Base-by-base conservation (phyloP, 1,140 invertebrate species). In the Tetraneura akinire region DNA sequence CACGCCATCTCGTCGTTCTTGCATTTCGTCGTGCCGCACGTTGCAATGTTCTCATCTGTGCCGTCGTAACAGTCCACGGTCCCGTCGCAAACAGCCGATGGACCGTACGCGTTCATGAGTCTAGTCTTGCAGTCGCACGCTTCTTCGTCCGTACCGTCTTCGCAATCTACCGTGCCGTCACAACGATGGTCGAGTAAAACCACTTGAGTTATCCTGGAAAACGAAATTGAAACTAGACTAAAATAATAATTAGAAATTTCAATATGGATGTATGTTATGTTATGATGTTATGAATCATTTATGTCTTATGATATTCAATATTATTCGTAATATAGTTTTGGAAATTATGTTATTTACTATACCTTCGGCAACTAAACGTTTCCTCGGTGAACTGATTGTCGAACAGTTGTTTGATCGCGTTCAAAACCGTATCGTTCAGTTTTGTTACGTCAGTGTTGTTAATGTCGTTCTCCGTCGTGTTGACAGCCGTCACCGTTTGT, bases 111-210 rank as follows among this genome's bases (percentile, higher is more conserved):
- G 49, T 82, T 82, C n/a, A 62, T 55, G 18, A 81, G 68, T 37
- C 76, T n/a, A 1, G 95, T 85, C 62, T 85, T 87, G 84, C 94
- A 96, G 0, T 86, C 89, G 83, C 94, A 96, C 81, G 89, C 85
- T 1, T 86, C 81, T 86, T 95, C 94, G 85, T 96, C 94, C 0
- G 90, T 91, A 18, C 90, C 90, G 85, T 96, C 94, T 84, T 93
- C 90, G 85, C 94, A 96, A 83, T 95, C 93, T 21, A 88, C 84
- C 55, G 89, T 85, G 29, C 88, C 88, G 85, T 96, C 88, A 83
- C 94, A 96, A 70, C 89, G 88, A 81, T 88, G 86, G 13, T 83
- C 80, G 1, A 87, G 84, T 0, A 89, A 85, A 32, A 94, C 88
- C 16, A 84, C 87, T 86, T 94, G 92, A 1, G 86, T 82, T 71